A percentile compares a stretch with the other conserved stretches of the same genome.
These are phyloP conservation scores for Xyrichtys novacula DNA, from an alignment of 2,797 vertebrate species.

Conservation along the genomic window DNA sequence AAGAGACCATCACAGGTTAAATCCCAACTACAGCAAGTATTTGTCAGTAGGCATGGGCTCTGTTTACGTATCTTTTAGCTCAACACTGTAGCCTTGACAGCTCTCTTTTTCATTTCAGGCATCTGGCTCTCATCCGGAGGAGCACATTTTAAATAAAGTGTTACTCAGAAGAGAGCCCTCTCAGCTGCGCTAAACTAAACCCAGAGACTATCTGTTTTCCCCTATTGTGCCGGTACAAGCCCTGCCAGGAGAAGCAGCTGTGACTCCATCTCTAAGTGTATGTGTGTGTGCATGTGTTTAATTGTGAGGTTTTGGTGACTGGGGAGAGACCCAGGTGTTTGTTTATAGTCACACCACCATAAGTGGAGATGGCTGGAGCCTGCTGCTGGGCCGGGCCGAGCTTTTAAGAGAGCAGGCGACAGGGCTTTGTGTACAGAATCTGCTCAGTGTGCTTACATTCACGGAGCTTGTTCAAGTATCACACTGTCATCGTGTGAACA, in stretches of 20 bases:
- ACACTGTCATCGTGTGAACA: conserved; percentile 66
- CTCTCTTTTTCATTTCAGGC: conserved; percentile 20
- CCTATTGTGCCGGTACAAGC: conserved; percentile 41
- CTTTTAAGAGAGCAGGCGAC: conserved; percentile 45
- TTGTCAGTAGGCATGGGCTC: conserved; percentile 7
- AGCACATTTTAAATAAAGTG: conserved; percentile 44
- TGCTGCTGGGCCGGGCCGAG: conserved; percentile 38
- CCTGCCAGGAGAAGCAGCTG: conserved; percentile 62
- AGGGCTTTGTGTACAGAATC: conserved; percentile 70
- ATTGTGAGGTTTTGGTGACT: conserved; percentile 60
- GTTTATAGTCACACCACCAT: conserved; percentile 73
- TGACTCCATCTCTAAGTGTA: conserved; percentile 36
- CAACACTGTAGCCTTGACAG: not conserved
- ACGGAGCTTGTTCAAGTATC: conserved; percentile 60
- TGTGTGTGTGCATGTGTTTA: conserved; percentile 39
- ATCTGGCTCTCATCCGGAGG: conserved; percentile 24
- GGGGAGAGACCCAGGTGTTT: conserved; percentile 73
- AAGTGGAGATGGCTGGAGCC: conserved; percentile 66
- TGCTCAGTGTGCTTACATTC: conserved; percentile 65
- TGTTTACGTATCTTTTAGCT: conserved; percentile 18
- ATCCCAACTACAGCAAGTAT: conserved; percentile 9
- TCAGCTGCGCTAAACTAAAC: conserved; percentile 56
- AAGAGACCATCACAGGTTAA: conserved; percentile 29
- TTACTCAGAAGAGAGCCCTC: conserved; percentile 36
- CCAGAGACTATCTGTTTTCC: conserved; percentile 52